Evolutionary conservation across 2,113 vertebrate species (phyloP).

Genomic region (Cichladusa arquata): DNA sequence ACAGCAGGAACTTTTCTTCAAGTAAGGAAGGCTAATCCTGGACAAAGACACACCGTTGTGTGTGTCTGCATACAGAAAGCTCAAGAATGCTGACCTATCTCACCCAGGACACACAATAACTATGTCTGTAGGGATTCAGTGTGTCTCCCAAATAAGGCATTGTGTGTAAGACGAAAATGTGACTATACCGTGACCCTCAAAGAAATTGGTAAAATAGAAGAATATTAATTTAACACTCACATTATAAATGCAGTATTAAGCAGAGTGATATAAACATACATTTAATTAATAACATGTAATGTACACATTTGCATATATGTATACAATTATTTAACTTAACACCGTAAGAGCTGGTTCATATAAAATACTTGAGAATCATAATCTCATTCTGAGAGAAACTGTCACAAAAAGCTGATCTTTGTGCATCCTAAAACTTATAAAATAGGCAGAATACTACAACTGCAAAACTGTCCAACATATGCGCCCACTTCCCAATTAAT

Average conservation of each 20-base stretch:
- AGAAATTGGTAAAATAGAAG: neutral
- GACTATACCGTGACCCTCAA: neutral
- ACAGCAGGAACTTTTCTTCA: neutral
- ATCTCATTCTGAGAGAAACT: neutral
- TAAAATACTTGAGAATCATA: neutral
- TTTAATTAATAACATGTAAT: neutral
- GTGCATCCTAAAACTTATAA: neutral
- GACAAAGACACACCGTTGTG: neutral
- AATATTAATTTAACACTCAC: neutral
- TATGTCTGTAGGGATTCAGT: neutral
- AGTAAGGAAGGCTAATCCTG: neutral
- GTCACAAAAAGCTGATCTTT: neutral
- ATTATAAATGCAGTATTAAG: neutral
- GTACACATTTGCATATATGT: neutral
- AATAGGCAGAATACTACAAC: conserved; percentile 21
- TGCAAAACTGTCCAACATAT: conserved; percentile 30
- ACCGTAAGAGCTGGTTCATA: neutral
- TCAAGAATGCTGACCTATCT: fast-evolving
- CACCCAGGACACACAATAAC: neutral
- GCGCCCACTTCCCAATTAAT: conserved; percentile 59
- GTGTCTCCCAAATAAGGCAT: neutral
- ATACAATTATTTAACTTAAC: neutral
- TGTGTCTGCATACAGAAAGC: neutral
- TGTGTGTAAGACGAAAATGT: neutral
- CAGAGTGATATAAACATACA: neutral